phyloP scores from a whole-genome alignment of 2,113 vertebrate species.

The Chaetorhynchus papuensis region DNA sequence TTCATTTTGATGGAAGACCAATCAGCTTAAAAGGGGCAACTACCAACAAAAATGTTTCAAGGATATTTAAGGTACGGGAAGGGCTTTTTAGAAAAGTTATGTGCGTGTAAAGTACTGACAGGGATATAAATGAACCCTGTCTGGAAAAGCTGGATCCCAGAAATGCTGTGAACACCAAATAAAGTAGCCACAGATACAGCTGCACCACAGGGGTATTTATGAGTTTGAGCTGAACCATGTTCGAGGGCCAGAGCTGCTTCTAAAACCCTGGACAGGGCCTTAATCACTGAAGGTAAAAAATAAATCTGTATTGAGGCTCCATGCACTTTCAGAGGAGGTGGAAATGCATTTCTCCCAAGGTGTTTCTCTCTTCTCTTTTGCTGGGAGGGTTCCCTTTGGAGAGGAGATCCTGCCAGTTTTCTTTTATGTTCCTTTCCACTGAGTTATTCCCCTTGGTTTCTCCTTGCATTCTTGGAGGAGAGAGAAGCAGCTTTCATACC shows the following conservation, averaged over 20 bases:
- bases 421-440: background rate
- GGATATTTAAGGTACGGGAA: slow-evolving; percentile 11
- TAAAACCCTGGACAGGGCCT: background rate
- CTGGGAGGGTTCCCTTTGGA: slow-evolving; percentile 1
- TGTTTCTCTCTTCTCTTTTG: background rate
- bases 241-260: background rate
- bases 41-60: slow-evolving; percentile 4
- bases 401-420: background rate
- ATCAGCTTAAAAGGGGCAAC: background rate
- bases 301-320: background rate
- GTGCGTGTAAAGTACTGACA: background rate
- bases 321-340: background rate
- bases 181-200: background rate
- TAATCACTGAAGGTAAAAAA: background rate
- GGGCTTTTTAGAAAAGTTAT: background rate
- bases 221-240: background rate
- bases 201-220: background rate
- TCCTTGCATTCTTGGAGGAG: slow-evolving; percentile 23
- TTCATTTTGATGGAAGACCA: slow-evolving; percentile 46
- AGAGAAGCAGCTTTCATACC: background rate
- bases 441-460: slow-evolving; percentile 29
- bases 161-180: background rate
- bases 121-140: background rate
- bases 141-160: background rate
- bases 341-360: background rate